phyloP scores from a whole-genome alignment of 1,140 invertebrate species.

The Trachymyrmex cornetzi region DNA sequence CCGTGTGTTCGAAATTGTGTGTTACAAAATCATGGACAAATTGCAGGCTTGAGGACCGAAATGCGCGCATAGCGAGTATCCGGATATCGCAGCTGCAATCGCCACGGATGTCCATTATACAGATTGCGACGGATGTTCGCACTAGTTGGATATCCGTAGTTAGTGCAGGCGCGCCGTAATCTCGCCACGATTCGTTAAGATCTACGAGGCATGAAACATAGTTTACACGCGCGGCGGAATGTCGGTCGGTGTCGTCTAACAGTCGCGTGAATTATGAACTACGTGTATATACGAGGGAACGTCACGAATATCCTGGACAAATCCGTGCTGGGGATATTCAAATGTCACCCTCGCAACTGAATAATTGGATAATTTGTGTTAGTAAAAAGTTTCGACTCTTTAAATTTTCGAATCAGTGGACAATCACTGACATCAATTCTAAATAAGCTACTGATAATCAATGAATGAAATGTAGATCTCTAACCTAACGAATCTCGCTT shows the following conservation, averaged over 20 bases:
- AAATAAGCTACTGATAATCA: too few species aligned
- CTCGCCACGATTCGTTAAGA: constrained; percentile 45
- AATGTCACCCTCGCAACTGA: neutral
- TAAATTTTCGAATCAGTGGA: too few species aligned
- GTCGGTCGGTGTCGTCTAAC: constrained; percentile 28
- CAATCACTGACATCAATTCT: too few species aligned
- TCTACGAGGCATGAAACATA: constrained; percentile 46
- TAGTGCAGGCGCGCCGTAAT: constrained; percentile 23
- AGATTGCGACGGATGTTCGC: constrained; percentile 42
- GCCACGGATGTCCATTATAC: constrained; percentile 44
- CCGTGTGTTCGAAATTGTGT: neutral
- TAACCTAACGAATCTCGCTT: too few species aligned
- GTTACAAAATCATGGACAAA: constrained; percentile 8
- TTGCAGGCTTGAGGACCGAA: neutral
- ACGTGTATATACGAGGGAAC: neutral
- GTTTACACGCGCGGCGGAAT: constrained; percentile 37
- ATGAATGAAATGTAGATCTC: too few species aligned
- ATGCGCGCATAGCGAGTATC: neutral
- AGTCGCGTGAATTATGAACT: constrained; percentile 31
- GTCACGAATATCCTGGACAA: neutral
- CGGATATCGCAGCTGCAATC: constrained; percentile 15
- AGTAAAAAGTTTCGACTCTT: neutral
- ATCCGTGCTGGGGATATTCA: neutral
- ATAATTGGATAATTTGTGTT: neutral
- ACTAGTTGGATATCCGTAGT: constrained; percentile 32